phyloP scores from a whole-genome alignment of 2,888 invertebrate genomes.

The Spisula subtruncata region DNA sequence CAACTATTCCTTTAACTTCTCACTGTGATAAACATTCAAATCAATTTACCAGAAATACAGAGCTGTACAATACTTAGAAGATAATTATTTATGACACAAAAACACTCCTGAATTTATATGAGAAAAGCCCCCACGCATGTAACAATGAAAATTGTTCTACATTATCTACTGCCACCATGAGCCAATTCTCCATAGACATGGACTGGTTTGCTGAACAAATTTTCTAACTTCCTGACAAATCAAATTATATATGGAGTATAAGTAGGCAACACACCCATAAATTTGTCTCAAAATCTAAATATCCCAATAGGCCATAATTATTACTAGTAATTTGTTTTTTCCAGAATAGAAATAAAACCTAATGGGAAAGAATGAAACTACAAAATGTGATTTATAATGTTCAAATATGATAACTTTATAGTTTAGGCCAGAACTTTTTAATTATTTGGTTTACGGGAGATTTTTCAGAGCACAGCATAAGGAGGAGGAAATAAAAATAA shows the following conservation, averaged over 20 bases:
- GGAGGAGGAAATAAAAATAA: no score
- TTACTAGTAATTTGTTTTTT: not conserved
- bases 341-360: not conserved
- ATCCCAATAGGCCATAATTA: slow-evolving; percentile 18
- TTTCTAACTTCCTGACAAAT: slow-evolving; percentile 16
- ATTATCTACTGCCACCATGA: not conserved
- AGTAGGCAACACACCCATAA: slow-evolving; percentile 20
- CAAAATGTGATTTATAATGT: not conserved
- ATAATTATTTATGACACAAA: not conserved
- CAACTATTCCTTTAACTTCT: no score
- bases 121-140: not conserved
- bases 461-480: no score
- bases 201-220: not conserved
- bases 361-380: not conserved
- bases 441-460: no score
- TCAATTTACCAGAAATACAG: no score
- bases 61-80: not conserved
- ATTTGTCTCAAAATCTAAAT: slow-evolving; percentile 15
- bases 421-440: no score
- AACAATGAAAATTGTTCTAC: not conserved
- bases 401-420: no score
- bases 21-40: no score
- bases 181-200: not conserved
- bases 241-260: not conserved
- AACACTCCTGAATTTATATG: not conserved